Evolutionary conservation across 2,797 vertebrate species (phyloP).

Genomic region (Margarornis squamiger): DNA sequence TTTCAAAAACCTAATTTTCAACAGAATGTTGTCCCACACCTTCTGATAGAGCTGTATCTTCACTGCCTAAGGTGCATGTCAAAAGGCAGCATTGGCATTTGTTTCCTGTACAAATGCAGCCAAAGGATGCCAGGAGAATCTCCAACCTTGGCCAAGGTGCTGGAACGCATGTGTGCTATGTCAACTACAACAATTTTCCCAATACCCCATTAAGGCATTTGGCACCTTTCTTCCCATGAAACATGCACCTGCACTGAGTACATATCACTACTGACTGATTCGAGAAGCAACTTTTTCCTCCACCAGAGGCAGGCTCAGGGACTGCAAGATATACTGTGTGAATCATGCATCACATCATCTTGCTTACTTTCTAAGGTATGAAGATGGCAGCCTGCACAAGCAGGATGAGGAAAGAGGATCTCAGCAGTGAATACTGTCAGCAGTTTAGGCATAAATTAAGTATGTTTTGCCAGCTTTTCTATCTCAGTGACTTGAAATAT

Average conservation of each 20-base stretch:
- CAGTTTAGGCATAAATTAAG: not conserved
- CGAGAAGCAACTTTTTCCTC: not conserved
- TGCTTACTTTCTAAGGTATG: not conserved
- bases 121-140: not conserved
- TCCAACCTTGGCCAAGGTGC: not conserved
- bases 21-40: not conserved
- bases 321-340: not conserved
- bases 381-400: not conserved
- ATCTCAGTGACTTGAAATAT: not conserved
- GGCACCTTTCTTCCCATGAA: not conserved
- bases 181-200: not conserved
- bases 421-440: not conserved
- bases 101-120: not conserved
- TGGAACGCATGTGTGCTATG: accelerated
- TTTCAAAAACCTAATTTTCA: not conserved
- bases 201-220: not conserved
- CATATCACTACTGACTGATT: not conserved
- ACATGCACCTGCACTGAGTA: not conserved
- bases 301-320: not conserved
- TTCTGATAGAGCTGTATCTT: not conserved
- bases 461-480: not conserved
- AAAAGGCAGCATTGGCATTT: not conserved
- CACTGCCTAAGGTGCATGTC: not conserved
- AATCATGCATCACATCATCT: accelerated
- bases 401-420: not conserved